Percentiles rank a stretch among this genome's conserved stretches.
These are phyloP conservation scores for Crypturellus undulatus DNA, from an alignment of 2,113 vertebrate species.

Conservation along the genomic window DNA sequence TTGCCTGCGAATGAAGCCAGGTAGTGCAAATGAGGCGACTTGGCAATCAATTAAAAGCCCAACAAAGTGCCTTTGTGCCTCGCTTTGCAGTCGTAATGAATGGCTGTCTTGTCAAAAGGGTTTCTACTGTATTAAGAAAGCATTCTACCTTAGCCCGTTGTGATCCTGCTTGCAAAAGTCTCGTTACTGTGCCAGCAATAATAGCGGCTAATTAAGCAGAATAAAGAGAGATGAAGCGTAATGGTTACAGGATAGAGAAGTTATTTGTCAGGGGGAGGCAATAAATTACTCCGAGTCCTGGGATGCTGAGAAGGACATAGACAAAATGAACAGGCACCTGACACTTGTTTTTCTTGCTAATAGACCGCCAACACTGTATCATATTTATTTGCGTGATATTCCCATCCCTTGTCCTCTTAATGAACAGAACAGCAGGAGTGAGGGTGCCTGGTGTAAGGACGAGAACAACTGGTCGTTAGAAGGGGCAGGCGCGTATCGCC, in stretches of 20 bases:
- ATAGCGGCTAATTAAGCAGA: slow-evolving; percentile 59
- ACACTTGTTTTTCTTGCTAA: background rate
- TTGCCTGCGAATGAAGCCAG: background rate
- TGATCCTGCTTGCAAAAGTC: slow-evolving; percentile 36
- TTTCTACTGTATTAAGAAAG: slow-evolving; percentile 9
- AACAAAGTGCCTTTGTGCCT: slow-evolving; percentile 46
- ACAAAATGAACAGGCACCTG: background rate
- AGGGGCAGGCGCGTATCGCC: background rate
- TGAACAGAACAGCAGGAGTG: accelerated
- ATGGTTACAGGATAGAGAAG: slow-evolving; percentile 50
- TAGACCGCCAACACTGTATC: background rate
- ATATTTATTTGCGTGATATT: background rate
- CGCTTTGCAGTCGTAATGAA: background rate
- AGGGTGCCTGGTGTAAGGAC: accelerated
- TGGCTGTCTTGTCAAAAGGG: slow-evolving; percentile 31
- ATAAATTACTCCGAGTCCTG: slow-evolving; percentile 23
- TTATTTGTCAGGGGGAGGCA: background rate
- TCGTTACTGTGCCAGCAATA: slow-evolving; percentile 55
- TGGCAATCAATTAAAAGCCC: background rate
- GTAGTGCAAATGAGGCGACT: background rate
- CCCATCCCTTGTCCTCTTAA: background rate
- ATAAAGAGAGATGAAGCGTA: slow-evolving; percentile 50
- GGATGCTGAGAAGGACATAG: background rate
- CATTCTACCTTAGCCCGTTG: slow-evolving; percentile 34
- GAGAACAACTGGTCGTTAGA: accelerated